Evolutionary conservation across 2,888 invertebrate species (phyloP).

Genomic region (Onthophagus sagittarius): DNA sequence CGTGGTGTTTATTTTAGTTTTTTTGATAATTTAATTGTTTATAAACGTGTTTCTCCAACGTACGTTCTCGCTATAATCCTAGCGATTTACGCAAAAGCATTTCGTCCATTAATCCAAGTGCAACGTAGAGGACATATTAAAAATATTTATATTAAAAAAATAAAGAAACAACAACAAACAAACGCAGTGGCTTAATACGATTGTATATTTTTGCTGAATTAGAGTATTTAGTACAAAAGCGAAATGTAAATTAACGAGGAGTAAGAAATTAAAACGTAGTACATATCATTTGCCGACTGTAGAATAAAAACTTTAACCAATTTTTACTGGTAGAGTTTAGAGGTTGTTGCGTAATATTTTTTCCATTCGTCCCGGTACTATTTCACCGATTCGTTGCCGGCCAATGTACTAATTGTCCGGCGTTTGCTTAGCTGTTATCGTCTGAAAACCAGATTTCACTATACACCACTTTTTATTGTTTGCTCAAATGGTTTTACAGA

Average conservation of each 20-base stretch:
- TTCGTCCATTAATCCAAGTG: background rate
- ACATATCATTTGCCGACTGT: background rate
- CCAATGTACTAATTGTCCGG: slow-evolving; percentile 2
- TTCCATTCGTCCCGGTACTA: background rate
- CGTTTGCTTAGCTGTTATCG: slow-evolving; percentile 4
- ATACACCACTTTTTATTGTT: background rate
- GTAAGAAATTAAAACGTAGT: background rate
- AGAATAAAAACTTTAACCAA: background rate
- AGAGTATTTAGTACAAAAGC: background rate
- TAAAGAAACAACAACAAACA: background rate
- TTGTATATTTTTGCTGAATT: background rate
- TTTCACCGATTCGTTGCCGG: background rate
- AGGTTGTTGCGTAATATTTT: background rate
- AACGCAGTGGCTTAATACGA: background rate
- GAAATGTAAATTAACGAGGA: background rate
- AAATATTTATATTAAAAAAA: background rate
- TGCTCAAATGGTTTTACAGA: slow-evolving; percentile 1
- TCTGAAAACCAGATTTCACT: slow-evolving; percentile 11
- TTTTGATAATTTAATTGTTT: background rate
- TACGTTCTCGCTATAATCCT: background rate
- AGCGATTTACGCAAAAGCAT: background rate
- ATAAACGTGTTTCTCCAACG: background rate
- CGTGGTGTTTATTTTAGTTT: background rate
- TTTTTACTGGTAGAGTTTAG: background rate
- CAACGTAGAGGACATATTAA: background rate